A percentile compares a stretch with the other conserved stretches of the same genome.
Evolutionary conservation across 2,888 invertebrate genomes (phyloP).

Genomic region (Andrena camellia): DNA sequence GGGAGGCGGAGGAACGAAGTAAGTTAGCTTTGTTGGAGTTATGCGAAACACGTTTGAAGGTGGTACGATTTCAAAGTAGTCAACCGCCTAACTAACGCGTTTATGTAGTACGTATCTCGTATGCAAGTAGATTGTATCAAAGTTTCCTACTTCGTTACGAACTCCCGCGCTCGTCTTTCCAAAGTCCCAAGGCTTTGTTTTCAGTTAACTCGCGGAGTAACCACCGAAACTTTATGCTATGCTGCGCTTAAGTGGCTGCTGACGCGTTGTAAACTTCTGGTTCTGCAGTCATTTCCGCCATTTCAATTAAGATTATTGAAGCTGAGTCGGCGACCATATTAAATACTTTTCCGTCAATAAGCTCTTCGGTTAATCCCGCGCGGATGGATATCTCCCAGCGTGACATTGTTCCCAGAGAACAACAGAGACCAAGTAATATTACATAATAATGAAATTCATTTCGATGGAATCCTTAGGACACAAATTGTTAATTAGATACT

Average conservation of each 20-base stretch:
- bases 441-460: too few species aligned
- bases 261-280: conserved; percentile 61
- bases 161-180: conserved; percentile 66
- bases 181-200: conserved; percentile 73
- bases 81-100: conserved; percentile 51
- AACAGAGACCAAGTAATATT: too few species aligned
- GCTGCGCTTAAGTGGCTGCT: conserved; percentile 61
- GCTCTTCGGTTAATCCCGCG: neutral
- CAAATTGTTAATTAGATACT: too few species aligned
- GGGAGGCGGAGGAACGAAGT: neutral
- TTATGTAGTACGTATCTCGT: conserved; percentile 53
- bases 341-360: conserved; percentile 1
- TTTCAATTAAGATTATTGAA: conserved; percentile 44
- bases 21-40: conserved; percentile 33
- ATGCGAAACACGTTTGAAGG: conserved; percentile 51
- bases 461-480: too few species aligned
- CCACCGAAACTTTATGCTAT: conserved; percentile 63
- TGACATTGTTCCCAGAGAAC: too few species aligned
- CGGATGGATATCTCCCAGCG: neutral
- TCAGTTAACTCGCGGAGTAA: conserved; percentile 73
- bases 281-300: conserved; percentile 45
- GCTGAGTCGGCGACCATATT: neutral
- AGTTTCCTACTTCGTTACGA: conserved; percentile 72
- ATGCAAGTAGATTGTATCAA: conserved; percentile 62
- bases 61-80: conserved; percentile 52